A percentile compares a stretch with the other conserved stretches of the same genome.
phyloP scores from a whole-genome alignment of 2,888 invertebrate genomes.

The Parapristionchus giblindavisi region DNA sequence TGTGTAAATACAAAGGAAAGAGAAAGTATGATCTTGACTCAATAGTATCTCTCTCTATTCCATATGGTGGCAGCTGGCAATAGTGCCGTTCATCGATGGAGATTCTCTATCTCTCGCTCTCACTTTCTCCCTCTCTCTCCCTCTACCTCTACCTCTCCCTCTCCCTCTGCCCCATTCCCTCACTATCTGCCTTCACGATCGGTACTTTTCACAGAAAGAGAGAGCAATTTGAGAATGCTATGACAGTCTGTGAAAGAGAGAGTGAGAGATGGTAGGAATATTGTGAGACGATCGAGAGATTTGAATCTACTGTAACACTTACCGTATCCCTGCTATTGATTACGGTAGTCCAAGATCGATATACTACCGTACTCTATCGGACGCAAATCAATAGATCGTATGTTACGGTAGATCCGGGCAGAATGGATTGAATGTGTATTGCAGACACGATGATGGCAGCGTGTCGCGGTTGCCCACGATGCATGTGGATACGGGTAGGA shows the following conservation, averaged over 20 bases:
- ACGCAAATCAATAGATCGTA: background rate
- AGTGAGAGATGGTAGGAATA: background rate
- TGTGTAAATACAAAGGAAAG: too few species aligned
- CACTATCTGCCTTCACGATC: slow-evolving; percentile 13
- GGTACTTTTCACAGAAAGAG: too few species aligned
- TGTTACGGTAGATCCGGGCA: too few species aligned
- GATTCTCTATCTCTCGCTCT: slow-evolving; percentile 25
- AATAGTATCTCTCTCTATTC: slow-evolving; percentile 12
- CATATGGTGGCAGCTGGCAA: background rate
- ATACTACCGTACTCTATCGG: background rate
- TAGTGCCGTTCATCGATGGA: too few species aligned
- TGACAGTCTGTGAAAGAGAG: background rate
- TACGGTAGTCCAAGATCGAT: background rate
- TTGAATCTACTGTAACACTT: slow-evolving; percentile 1
- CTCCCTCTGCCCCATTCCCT: background rate
- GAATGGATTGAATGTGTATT: slow-evolving; percentile 14
- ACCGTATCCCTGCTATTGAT: too few species aligned
- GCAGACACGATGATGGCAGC: slow-evolving; percentile 82
- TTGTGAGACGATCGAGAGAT: slow-evolving; percentile 11
- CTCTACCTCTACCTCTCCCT: slow-evolving; percentile 12
- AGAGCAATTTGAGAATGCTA: background rate
- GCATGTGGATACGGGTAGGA: slow-evolving; percentile 87
- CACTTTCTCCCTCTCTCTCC: background rate
- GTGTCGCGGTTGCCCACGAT: slow-evolving; percentile 86
- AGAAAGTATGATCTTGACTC: too few species aligned